Evolutionary conservation across 2,797 vertebrate genomes (phyloP).

Genomic region (Silurus lanzhouensis): DNA sequence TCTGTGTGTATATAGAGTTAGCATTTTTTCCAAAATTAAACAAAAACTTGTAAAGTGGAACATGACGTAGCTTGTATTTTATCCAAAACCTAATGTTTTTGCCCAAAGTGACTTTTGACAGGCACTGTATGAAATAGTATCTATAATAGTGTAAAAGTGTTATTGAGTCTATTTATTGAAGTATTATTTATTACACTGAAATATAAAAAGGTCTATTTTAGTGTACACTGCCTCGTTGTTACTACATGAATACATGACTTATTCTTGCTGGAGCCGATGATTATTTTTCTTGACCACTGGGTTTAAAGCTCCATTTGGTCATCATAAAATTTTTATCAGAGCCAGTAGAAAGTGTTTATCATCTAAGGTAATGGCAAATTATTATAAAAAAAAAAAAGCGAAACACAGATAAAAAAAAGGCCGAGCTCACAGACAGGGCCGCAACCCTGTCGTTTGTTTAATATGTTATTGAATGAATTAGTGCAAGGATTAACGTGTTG

Average conservation of each 20-base stretch:
- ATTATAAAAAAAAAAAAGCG: conserved; percentile 17
- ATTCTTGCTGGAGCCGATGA: conserved; percentile 58
- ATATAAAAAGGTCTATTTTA: neutral
- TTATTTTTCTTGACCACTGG: conserved; percentile 49
- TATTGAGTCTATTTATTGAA: neutral
- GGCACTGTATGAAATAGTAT: too few relatives aligned
- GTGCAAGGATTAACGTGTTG: conserved; percentile 80
- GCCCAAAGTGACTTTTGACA: too few relatives aligned
- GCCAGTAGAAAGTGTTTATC: conserved; percentile 49
- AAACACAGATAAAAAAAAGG: conserved; percentile 60
- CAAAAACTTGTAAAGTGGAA: too few relatives aligned
- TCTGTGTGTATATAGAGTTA: too few relatives aligned
- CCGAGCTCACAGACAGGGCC: conserved; percentile 58
- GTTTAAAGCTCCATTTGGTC: conserved; percentile 49
- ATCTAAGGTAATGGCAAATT: conserved; percentile 48
- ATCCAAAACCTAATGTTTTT: too few relatives aligned
- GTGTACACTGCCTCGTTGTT: conserved; percentile 30
- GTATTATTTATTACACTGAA: neutral
- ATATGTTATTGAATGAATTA: conserved; percentile 83
- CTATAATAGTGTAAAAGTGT: too few relatives aligned
- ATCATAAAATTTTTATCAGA: conserved; percentile 23
- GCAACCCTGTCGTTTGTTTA: conserved; percentile 78
- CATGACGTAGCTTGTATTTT: too few relatives aligned
- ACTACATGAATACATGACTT: conserved; percentile 41
- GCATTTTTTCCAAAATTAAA: too few relatives aligned